These are phyloP conservation scores for Alces alces DNA, from an alignment of 2,113 vertebrate genomes.

Conservation along the genomic window DNA sequence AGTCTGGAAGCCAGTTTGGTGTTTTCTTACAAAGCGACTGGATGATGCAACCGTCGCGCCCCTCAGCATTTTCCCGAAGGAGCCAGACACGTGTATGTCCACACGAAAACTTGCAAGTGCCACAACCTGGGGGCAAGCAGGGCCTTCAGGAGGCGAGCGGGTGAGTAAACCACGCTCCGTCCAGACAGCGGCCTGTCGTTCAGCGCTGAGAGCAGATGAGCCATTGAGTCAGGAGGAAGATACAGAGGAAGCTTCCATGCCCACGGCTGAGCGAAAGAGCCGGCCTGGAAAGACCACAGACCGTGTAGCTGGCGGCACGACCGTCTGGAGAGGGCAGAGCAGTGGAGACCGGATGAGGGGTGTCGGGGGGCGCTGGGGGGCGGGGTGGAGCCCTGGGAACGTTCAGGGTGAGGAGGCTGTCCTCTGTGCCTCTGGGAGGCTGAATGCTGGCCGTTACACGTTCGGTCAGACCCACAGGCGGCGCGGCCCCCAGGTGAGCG, in stretches of 20 bases:
- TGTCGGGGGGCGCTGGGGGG: not conserved
- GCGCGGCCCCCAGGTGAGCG: fast-evolving
- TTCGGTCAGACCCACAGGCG: fast-evolving
- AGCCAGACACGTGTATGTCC: not conserved
- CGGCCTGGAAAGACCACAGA: fast-evolving
- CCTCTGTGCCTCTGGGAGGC: not conserved
- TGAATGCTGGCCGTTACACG: fast-evolving
- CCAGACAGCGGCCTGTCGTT: fast-evolving
- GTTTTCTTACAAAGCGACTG: fast-evolving
- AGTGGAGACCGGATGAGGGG: fast-evolving
- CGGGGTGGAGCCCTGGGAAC: fast-evolving
- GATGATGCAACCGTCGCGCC: not conserved
- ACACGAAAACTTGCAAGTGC: fast-evolving
- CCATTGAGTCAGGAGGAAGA: fast-evolving
- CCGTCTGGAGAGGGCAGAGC: fast-evolving
- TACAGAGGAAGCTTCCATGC: fast-evolving
- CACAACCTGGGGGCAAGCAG: not conserved
- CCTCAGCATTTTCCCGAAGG: not conserved
- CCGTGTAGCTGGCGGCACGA: fast-evolving
- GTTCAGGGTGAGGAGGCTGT: fast-evolving
- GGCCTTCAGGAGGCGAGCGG: fast-evolving
- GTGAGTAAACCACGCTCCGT: fast-evolving
- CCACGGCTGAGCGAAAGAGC: fast-evolving
- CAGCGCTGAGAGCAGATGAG: fast-evolving
- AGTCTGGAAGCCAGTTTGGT: not conserved